Percentiles rank a stretch among this genome's conserved stretches.
Conservation (phyloP, 2,888 invertebrate genomes). For the Boloria euphrosyne region DNA sequence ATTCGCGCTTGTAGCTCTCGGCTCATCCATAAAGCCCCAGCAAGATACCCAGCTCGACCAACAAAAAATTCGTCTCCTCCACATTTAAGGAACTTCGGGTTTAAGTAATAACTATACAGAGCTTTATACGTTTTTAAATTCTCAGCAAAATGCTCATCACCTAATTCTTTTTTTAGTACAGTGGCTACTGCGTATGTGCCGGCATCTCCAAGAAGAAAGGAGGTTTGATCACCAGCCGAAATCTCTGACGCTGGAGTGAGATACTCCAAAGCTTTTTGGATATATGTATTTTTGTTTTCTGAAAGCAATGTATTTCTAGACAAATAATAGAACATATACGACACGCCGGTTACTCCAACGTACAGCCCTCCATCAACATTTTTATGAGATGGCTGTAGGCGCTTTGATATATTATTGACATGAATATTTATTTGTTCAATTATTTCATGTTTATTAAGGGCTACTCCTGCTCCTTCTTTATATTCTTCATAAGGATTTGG, state of each 20-base stretch:
- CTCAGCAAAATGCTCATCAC: conserved; percentile 62
- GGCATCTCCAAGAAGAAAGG: conserved; percentile 90
- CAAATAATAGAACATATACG: conserved; percentile 89
- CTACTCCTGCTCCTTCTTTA: conserved; percentile 45
- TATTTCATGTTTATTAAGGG: conserved; percentile 53
- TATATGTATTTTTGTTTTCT: conserved; percentile 67
- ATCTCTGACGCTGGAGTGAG: conserved; percentile 83
- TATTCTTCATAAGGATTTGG: conserved; percentile 65
- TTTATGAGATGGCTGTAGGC: conserved; percentile 57
- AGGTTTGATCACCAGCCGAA: conserved; percentile 83
- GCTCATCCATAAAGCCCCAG: conserved; percentile 88
- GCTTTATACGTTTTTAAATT: conserved; percentile 66
- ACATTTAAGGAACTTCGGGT: conserved; percentile 80
- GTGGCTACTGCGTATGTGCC: conserved; percentile 89
- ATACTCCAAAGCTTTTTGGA: conserved; percentile 84
- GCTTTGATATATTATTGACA: conserved; percentile 60
- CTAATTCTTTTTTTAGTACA: conserved; percentile 80
- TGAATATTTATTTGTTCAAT: conserved; percentile 58
- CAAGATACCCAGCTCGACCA: conserved; percentile 91
- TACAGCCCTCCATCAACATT: conserved; percentile 85
- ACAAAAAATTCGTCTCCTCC: conserved; percentile 93
- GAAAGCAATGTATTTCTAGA: conserved; percentile 79
- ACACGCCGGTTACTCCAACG: conserved; percentile 86
- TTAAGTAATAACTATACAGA: conserved; percentile 60
- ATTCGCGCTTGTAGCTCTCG: conserved; percentile 76